Percentiles rank a stretch among this genome's conserved stretches.
phyloP scores from a whole-genome alignment of 2,797 vertebrate genomes.

The Sebastes hubbsi region DNA sequence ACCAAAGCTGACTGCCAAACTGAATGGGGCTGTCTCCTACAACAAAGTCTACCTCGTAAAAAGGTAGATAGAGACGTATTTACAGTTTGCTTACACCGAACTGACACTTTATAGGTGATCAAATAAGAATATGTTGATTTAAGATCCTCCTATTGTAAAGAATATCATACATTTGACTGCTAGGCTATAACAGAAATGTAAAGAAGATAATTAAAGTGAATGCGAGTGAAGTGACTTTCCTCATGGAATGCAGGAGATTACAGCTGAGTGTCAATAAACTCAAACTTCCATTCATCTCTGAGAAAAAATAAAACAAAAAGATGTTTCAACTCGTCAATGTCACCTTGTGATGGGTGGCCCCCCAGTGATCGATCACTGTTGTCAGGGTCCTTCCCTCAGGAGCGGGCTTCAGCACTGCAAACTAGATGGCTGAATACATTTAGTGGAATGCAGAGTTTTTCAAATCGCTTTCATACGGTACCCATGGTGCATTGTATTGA shows the following conservation, averaged over 20 bases:
- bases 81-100: not conserved
- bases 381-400: slow-evolving; percentile 28
- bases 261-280: not conserved
- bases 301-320: slow-evolving; percentile 8
- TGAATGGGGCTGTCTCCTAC: not conserved
- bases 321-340: slow-evolving; percentile 46
- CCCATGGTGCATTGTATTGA: not conserved
- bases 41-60: not conserved
- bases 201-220: not conserved
- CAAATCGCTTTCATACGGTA: not conserved
- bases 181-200: not conserved
- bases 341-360: slow-evolving; percentile 33
- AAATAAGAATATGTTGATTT: not conserved
- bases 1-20: slow-evolving; percentile 25
- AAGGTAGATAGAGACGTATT: not conserved
- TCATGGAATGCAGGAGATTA: not conserved
- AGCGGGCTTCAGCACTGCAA: not conserved
- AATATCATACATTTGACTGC: not conserved
- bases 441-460: not conserved
- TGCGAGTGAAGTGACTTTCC: not conserved
- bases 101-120: not conserved
- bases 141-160: not conserved
- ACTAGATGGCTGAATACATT: slow-evolving; percentile 3
- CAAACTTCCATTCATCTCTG: not conserved
- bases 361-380: slow-evolving; percentile 43